Base-by-base conservation (phyloP, 1,140 invertebrate species). In the Drosophila biarmipes region DNA sequence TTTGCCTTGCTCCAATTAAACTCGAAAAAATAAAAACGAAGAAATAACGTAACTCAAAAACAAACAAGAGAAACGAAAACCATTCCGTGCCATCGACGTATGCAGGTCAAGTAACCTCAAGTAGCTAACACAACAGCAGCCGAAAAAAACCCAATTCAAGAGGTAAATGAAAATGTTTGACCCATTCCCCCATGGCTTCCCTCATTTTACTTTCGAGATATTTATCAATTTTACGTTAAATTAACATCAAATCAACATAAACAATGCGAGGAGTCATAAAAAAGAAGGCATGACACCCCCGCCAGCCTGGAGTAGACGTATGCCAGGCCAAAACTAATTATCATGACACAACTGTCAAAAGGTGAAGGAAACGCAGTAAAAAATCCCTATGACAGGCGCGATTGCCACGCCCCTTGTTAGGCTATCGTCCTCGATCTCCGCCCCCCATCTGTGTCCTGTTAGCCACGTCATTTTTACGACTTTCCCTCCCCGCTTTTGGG, bases 201-300 rank as follows among this genome's bases (percentile, higher is more conserved):
- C 43, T 31, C 40, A 49, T 12, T 31, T 15, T 45, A 29, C 49
- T 38, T 51, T 27, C 49, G 21, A 81, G 84, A 89, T 89, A 62
- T 78, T 89, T 80, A 89, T 89, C 84, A 89, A 73, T 89, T 90
- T 90, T 80, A 81, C 84, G 72, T 73, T 59, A 89, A 84, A 90
- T 84, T 89, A 89, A 84, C 85, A 90, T 89, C 58, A 67, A 90
- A 84, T 89, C 85, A 77, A 78, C 85, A 90, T 89, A 89, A 84
- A 89, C 79, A 84, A 87, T 73, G 69, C 62, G 55, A 64, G 46
- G 49, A 75, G 64, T 75, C 74, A 82, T 89, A 89, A 87, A 87
- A 49, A 82, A 67, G 43, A 54, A 87, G 68, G 77, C 81, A 80
- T 64, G 77, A 82, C 76, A 81, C 82, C 54, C 61, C 64, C 74